Percentiles rank a stretch among this genome's conserved stretches.
These are phyloP conservation scores for Stichodactyla helianthus DNA, from an alignment of 64 coral and sea anemone species.

Conservation along the genomic window DNA sequence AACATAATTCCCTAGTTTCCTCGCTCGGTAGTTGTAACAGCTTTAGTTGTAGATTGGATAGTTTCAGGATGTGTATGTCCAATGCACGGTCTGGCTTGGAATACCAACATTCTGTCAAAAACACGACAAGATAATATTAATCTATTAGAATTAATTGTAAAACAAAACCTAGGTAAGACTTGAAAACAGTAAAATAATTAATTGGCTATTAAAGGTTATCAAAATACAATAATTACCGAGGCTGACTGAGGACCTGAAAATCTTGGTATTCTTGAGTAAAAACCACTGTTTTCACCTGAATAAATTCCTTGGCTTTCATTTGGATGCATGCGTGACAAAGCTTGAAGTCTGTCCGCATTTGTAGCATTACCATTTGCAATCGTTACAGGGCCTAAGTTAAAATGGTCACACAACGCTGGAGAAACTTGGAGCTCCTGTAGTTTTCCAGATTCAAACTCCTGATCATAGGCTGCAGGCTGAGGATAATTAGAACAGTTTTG, in stretches of 20 bases:
- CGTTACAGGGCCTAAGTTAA: neutral
- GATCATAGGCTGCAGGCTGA: neutral
- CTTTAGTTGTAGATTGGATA: neutral
- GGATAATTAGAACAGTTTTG: neutral
- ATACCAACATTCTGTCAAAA: no score
- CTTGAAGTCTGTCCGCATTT: neutral
- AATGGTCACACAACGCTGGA: neutral
- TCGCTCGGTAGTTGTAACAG: no score
- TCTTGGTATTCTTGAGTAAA: no score
- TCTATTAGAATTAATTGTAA: no score
- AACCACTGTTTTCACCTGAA: neutral
- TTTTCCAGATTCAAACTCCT: neutral
- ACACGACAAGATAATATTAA: no score
- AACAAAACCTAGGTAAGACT: no score
- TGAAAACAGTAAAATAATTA: neutral
- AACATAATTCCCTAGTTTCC: neutral
- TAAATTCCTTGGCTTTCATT: neutral
- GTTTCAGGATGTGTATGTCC: neutral
- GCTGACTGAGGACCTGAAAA: neutral
- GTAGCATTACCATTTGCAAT: neutral
- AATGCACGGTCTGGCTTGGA: neutral
- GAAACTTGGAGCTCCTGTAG: constrained; percentile 3
- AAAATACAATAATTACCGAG: neutral
- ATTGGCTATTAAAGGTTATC: neutral
- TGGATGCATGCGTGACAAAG: neutral